These are phyloP conservation scores for Malurus leucopterus DNA, from an alignment of 2,797 vertebrate genomes.

Conservation along the genomic window DNA sequence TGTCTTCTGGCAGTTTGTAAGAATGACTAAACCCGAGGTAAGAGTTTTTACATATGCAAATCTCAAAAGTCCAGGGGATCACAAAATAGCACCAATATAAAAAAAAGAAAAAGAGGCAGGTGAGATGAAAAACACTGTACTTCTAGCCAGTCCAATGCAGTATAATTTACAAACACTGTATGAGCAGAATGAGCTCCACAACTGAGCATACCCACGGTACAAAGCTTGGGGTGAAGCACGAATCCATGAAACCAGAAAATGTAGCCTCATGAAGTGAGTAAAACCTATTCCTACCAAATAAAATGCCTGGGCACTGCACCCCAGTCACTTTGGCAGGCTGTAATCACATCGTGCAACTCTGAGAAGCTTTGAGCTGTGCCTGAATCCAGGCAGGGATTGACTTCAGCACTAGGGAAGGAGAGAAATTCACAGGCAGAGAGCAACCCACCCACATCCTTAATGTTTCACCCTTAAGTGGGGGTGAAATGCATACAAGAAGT, in stretches of 20 bases:
- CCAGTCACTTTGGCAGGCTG: not conserved
- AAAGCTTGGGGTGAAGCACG: not conserved
- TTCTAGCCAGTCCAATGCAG: not conserved
- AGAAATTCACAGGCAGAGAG: not conserved
- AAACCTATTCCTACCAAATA: not conserved
- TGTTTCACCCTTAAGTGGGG: not conserved
- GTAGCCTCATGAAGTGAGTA: not conserved
- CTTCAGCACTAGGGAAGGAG: not conserved
- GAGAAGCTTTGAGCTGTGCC: not conserved
- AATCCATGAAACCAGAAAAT: not conserved
- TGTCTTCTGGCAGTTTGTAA: not conserved
- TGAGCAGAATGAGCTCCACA: not conserved
- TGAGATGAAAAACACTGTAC: not conserved
- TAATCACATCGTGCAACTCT: not conserved
- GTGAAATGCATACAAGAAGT: not conserved
- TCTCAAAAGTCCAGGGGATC: not conserved
- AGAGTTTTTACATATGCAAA: not conserved
- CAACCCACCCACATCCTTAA: not conserved
- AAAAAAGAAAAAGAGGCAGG: not conserved
- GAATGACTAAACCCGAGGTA: not conserved
- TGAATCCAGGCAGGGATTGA: not conserved
- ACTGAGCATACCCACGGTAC: rapidly evolving
- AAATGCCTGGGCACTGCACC: not conserved
- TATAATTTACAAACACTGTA: not conserved
- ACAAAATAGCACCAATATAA: not conserved